Conservation (phyloP, 1,140 invertebrate species). For the Nymphalis io region DNA sequence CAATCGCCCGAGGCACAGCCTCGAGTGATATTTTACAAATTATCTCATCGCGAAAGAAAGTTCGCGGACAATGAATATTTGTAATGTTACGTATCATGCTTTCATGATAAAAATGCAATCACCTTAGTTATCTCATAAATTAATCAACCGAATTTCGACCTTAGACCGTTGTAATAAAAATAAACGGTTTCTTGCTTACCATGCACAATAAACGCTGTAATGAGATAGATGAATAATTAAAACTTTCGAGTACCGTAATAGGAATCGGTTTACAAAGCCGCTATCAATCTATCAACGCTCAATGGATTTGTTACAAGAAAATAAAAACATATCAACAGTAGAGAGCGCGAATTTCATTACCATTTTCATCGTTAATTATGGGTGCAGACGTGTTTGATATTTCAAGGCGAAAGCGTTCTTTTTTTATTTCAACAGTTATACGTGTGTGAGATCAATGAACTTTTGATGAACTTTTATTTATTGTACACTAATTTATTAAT, state of each 20-base stretch:
- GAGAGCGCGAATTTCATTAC: slow-evolving; percentile 32
- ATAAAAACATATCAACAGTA: slow-evolving; percentile 13
- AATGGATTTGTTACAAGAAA: slow-evolving; percentile 25
- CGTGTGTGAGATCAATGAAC: slow-evolving; percentile 18
- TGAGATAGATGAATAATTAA: slow-evolving; percentile 55
- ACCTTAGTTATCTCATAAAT: slow-evolving; percentile 15
- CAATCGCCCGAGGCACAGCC: slow-evolving; percentile 14
- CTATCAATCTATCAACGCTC: slow-evolving; percentile 39
- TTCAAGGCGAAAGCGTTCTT: slow-evolving; percentile 19
- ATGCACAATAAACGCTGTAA: slow-evolving; percentile 24
- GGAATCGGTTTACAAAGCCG: slow-evolving; percentile 37
- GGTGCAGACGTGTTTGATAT: slow-evolving; percentile 6
- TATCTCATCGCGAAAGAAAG: slow-evolving; percentile 60
- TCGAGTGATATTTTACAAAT: slow-evolving; percentile 44
- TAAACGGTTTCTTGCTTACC: slow-evolving; percentile 26
- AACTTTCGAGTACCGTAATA: slow-evolving; percentile 60
- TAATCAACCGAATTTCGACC: slow-evolving; percentile 15
- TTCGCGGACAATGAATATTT: slow-evolving; percentile 51
- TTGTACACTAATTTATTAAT: too few relatives aligned
- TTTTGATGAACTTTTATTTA: slow-evolving; percentile 5
- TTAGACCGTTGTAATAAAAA: background rate
- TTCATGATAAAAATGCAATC: slow-evolving; percentile 42
- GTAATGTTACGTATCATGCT: slow-evolving; percentile 59
- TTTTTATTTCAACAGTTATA: slow-evolving; percentile 20
- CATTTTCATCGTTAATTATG: slow-evolving; percentile 17